Evolutionary conservation across 1,140 invertebrate species (phyloP).

Genomic region (Amphibalanus amphitrite): DNA sequence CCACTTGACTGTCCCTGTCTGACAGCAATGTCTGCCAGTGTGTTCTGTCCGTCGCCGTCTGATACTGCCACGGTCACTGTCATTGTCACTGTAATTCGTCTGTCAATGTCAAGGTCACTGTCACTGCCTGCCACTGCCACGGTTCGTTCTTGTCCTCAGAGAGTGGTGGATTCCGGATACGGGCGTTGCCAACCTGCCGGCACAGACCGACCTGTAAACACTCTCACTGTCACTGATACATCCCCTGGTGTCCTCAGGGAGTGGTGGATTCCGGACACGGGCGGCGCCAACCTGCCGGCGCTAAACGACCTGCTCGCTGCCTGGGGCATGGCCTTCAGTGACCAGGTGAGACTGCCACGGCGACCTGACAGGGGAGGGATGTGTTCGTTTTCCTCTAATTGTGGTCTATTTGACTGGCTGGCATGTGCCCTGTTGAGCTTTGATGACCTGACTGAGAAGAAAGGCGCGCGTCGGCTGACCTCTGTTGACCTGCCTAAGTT

Average conservation of each 20-base stretch:
- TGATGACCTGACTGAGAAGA: too few relatives aligned
- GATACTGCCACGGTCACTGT: too few relatives aligned
- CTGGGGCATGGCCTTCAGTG: constrained; percentile 72
- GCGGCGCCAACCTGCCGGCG: constrained; percentile 86
- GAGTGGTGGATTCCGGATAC: constrained; percentile 80
- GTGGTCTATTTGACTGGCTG: too few relatives aligned
- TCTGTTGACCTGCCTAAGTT: too few relatives aligned
- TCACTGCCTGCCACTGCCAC: too few relatives aligned
- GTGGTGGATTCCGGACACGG: constrained; percentile 81
- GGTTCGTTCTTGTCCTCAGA: constrained; percentile 31
- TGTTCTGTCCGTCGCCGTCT: neutral
- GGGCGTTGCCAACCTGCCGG: constrained; percentile 86
- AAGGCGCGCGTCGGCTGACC: too few relatives aligned
- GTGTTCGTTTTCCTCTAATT: too few relatives aligned
- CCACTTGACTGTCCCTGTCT: neutral
- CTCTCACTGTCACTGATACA: too few relatives aligned
- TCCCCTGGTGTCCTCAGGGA: constrained; percentile 29
- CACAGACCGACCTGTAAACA: constrained; percentile 80
- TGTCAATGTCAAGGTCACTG: too few relatives aligned
- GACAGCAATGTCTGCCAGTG: neutral
- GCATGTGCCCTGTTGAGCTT: too few relatives aligned
- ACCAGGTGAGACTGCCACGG: constrained; percentile 37
- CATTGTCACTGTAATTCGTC: too few relatives aligned
- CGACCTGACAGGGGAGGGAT: neutral
- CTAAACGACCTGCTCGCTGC: constrained; percentile 67